phyloP scores from a whole-genome alignment of 2,113 vertebrate genomes.

The Polypterus senegalus region DNA sequence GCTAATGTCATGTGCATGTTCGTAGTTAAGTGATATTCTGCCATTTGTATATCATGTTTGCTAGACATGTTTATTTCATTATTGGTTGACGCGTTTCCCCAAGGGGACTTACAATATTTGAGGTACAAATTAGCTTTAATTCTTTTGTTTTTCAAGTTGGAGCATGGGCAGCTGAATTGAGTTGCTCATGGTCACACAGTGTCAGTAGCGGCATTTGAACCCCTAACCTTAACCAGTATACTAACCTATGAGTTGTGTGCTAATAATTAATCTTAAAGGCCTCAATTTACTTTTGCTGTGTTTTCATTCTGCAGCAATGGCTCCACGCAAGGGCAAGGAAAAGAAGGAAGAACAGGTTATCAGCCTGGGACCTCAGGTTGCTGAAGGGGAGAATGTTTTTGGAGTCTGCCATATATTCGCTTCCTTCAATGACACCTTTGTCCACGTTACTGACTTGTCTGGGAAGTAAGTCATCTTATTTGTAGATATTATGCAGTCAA shows the following conservation, averaged over 20 bases:
- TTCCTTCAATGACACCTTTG: conserved; percentile 96
- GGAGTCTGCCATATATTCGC: conserved; percentile 96
- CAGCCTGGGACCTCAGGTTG: conserved; percentile 91
- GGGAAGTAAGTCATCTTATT: conserved; percentile 98
- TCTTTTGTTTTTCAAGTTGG: not conserved
- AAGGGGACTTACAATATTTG: no score
- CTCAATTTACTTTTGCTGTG: not conserved
- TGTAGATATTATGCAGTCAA: no score
- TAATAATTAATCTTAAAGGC: no score
- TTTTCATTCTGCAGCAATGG: conserved; percentile 61
- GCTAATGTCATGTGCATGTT: no score
- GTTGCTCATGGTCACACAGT: not conserved
- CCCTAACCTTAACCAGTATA: not conserved
- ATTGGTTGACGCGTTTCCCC: no score
- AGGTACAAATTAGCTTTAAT: no score
- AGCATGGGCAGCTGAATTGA: not conserved
- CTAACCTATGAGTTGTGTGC: not conserved
- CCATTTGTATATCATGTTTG: no score
- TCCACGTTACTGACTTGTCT: conserved; percentile 94
- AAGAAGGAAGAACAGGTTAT: conserved; percentile 99
- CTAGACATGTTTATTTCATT: no score
- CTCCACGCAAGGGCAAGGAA: conserved; percentile 97
- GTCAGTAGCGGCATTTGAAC: not conserved
- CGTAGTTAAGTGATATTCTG: no score
- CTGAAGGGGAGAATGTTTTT: conserved; percentile 95